These are phyloP conservation scores for Autographa pulchrina DNA, from an alignment of 2,888 invertebrate genomes.

Conservation along the genomic window DNA sequence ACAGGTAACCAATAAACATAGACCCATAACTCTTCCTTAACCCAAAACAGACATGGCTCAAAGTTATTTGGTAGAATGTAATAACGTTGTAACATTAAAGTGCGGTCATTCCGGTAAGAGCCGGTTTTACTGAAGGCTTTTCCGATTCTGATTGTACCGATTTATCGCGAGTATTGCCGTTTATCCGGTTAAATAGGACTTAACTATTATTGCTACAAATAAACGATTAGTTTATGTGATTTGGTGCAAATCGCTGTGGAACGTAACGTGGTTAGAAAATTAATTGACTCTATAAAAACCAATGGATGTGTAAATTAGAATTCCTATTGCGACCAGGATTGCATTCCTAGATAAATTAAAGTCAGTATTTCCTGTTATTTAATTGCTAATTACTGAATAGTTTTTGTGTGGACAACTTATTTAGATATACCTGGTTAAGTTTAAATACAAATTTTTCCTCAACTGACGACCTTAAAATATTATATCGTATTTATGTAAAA, in stretches of 20 bases:
- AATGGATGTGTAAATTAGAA: conserved; percentile 7
- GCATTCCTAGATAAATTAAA: not conserved
- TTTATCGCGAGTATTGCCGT: conserved; percentile 53
- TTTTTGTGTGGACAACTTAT: no score
- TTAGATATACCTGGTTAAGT: not conserved
- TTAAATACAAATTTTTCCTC: conserved; percentile 55
- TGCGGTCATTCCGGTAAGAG: conserved; percentile 66
- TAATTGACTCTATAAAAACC: conserved; percentile 1
- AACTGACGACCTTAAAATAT: conserved; percentile 8
- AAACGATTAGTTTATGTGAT: conserved; percentile 10
- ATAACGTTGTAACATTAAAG: conserved; percentile 69
- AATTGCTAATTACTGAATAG: not conserved
- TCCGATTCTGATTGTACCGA: conserved; percentile 63
- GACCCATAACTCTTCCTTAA: conserved; percentile 58
- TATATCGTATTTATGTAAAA: no score
- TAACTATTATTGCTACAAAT: conserved; percentile 25
- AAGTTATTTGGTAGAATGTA: conserved; percentile 61
- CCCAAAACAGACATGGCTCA: conserved; percentile 53
- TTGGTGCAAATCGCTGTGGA: conserved; percentile 18
- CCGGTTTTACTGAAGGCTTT: conserved; percentile 53
- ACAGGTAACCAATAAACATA: conserved; percentile 58
- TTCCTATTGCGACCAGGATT: conserved; percentile 7
- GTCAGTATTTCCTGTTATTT: not conserved
- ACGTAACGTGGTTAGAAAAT: conserved; percentile 19
- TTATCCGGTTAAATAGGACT: conserved; percentile 35